Evolutionary conservation across 2,797 vertebrate genomes (phyloP).

Genomic region (Gymnocypris eckloni): DNA sequence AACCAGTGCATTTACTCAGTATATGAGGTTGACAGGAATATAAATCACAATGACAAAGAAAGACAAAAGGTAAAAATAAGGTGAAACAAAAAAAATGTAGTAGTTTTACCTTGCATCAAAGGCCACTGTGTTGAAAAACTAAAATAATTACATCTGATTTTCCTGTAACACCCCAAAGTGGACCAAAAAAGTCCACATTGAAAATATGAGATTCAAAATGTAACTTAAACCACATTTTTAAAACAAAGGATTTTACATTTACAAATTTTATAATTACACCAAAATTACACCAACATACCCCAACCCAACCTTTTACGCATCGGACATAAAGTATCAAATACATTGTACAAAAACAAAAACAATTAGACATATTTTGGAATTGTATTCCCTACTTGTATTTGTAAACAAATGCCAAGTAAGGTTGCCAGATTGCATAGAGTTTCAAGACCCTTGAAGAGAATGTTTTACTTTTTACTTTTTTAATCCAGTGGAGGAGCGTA

Average conservation of each 20-base stretch:
- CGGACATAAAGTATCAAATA: too few species aligned
- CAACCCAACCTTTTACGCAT: too few species aligned
- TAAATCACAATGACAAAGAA: constrained; percentile 36
- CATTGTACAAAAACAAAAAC: too few species aligned
- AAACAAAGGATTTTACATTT: neutral
- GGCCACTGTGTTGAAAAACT: neutral
- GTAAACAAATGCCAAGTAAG: too few species aligned
- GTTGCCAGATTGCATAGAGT: too few species aligned
- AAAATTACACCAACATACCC: too few species aligned
- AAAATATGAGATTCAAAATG: neutral
- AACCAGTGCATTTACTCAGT: constrained; percentile 51
- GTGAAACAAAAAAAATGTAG: constrained; percentile 2
- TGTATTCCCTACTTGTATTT: too few species aligned
- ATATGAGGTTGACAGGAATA: constrained; percentile 34
- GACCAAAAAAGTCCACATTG: neutral
- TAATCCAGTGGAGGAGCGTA: too few species aligned
- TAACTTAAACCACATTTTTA: neutral
- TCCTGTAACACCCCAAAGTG: neutral
- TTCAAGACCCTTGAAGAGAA: too few species aligned
- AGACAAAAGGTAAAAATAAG: constrained; percentile 14
- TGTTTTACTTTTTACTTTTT: too few species aligned
- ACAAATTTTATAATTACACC: neutral
- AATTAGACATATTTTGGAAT: too few species aligned
- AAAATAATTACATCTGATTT: neutral
- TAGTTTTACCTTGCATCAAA: constrained; percentile 13